phyloP scores from a whole-genome alignment of 2,797 vertebrate genomes.

The Sebastes trivittatus region DNA sequence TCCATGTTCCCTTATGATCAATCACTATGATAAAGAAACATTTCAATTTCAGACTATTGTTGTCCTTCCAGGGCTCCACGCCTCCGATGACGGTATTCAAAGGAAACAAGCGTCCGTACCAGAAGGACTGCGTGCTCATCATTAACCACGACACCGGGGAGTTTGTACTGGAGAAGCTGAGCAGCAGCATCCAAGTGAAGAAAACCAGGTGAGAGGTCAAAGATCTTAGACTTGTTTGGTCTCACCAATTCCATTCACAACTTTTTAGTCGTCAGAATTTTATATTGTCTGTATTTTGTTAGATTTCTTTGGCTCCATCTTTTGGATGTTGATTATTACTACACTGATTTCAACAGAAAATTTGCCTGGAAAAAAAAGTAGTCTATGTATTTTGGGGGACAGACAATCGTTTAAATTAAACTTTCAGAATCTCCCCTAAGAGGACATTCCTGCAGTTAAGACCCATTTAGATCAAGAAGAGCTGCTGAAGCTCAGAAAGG shows the following conservation, averaged over 20 bases:
- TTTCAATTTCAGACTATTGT: not conserved
- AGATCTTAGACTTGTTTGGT: not conserved
- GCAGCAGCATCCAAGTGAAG: conserved; percentile 99
- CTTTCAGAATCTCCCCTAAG: not conserved
- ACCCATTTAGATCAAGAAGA: not conserved
- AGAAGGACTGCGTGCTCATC: conserved; percentile 99
- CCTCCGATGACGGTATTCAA: conserved; percentile 99
- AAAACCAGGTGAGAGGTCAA: conserved; percentile 90
- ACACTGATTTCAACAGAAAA: not conserved
- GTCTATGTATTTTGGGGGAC: too few species aligned
- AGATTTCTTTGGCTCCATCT: not conserved
- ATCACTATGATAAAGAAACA: not conserved
- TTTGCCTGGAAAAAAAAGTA: too few species aligned
- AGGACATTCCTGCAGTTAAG: not conserved
- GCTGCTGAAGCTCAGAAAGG: not conserved
- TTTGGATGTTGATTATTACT: not conserved
- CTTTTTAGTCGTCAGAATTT: not conserved
- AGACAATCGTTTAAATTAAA: too few species aligned
- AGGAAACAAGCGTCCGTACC: conserved; percentile 97
- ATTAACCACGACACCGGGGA: conserved; percentile 98
- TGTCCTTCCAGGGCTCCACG: conserved; percentile 88
- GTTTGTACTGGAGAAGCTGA: conserved; percentile 97
- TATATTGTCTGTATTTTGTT: not conserved
- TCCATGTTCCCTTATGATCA: not conserved
- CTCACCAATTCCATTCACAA: not conserved